phyloP scores from a whole-genome alignment of 2,888 invertebrate species.

The Caenorhabditis sp. region DNA sequence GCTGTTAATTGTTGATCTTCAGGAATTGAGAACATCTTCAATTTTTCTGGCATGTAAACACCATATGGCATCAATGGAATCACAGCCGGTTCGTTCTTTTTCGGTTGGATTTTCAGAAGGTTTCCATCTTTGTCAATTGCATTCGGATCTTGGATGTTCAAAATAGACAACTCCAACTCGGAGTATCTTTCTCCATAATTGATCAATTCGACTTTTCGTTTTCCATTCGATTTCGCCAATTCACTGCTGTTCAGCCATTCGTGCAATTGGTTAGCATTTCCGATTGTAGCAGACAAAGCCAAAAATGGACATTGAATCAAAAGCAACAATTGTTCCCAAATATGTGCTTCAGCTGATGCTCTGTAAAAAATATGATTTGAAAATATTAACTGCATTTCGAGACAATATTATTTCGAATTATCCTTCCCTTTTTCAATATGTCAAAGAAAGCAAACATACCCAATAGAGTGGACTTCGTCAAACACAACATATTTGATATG shows the following conservation, averaged over 20 bases:
- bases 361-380: slow-evolving; percentile 28
- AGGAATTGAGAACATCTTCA: slow-evolving; percentile 69
- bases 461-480: slow-evolving; percentile 70
- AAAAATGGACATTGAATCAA: slow-evolving; percentile 69
- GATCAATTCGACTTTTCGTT: slow-evolving; percentile 58
- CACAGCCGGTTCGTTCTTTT: slow-evolving; percentile 9
- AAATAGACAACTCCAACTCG: slow-evolving; percentile 67
- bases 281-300: slow-evolving; percentile 69
- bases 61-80: slow-evolving; percentile 66
- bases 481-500: slow-evolving; percentile 69
- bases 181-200: slow-evolving; percentile 67
- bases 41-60: slow-evolving; percentile 69
- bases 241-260: slow-evolving; percentile 65
- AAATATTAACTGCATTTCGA: too few species aligned
- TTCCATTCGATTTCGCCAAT: slow-evolving; percentile 52
- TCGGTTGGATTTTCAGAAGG: neutral
- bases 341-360: slow-evolving; percentile 62
- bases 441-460: slow-evolving; percentile 18
- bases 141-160: slow-evolving; percentile 54
- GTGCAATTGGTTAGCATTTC: slow-evolving; percentile 64
- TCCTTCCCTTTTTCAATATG: too few species aligned
- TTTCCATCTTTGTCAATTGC: slow-evolving; percentile 10
- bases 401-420: too few species aligned
- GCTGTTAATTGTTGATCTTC: slow-evolving; percentile 69
- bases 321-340: slow-evolving; percentile 69